phyloP scores from a whole-genome alignment of 2,113 vertebrate genomes.

The Coptodon rendalli region DNA sequence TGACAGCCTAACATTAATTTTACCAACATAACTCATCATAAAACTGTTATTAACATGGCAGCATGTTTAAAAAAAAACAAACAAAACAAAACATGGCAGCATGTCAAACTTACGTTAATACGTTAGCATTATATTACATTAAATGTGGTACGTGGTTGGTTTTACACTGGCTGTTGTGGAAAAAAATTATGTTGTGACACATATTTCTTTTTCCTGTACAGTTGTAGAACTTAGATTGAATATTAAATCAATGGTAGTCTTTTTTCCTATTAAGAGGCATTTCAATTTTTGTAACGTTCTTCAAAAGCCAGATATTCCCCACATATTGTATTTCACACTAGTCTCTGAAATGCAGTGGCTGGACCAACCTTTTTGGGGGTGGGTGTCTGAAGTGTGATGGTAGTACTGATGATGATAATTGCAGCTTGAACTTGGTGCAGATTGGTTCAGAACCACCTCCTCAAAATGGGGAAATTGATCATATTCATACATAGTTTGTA shows the following conservation, averaged over 20 bases:
- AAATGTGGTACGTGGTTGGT: not conserved
- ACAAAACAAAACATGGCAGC: not conserved
- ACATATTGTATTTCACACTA: not conserved
- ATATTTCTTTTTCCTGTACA: not conserved
- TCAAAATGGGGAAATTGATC: not conserved
- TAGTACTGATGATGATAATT: not conserved
- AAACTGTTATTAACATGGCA: not conserved
- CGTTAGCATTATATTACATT: not conserved
- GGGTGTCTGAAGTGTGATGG: not conserved
- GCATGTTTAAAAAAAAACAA: too few species aligned
- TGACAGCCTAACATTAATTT: not conserved
- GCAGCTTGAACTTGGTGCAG: not conserved
- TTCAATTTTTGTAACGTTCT: not conserved
- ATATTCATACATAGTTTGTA: not conserved
- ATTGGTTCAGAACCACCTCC: not conserved
- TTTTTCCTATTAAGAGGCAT: not conserved
- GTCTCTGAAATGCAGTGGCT: not conserved
- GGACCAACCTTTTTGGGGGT: not conserved
- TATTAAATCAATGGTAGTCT: not conserved
- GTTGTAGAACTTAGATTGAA: not conserved
- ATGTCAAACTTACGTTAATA: accelerated
- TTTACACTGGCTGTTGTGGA: not conserved
- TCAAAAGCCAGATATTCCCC: not conserved
- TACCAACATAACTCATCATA: not conserved
- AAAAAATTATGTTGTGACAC: not conserved